Conservation (phyloP, 2,888 invertebrate genomes). For the Cerceris rybyensis region DNA sequence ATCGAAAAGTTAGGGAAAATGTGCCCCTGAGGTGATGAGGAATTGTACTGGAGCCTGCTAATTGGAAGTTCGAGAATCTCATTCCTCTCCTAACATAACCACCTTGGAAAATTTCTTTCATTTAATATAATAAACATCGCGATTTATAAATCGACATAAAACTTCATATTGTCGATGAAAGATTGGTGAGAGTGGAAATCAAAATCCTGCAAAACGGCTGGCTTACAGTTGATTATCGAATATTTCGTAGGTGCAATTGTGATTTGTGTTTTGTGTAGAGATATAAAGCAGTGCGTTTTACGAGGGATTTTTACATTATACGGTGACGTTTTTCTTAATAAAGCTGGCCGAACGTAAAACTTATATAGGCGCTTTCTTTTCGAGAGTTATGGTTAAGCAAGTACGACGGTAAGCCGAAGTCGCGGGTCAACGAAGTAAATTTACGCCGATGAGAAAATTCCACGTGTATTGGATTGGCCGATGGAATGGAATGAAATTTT, state of each 20-base stretch:
- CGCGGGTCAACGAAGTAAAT: slow-evolving; percentile 60
- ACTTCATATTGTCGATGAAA: too few relatives aligned
- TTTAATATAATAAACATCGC: not conserved
- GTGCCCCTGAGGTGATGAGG: too few relatives aligned
- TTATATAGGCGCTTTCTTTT: slow-evolving; percentile 43
- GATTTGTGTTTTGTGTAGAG: slow-evolving; percentile 4
- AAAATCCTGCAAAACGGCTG: too few relatives aligned
- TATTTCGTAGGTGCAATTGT: not conserved
- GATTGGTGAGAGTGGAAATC: too few relatives aligned
- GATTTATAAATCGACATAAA: not conserved
- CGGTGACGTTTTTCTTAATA: slow-evolving; percentile 55
- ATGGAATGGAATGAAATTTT: slow-evolving; percentile 59
- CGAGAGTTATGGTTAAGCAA: slow-evolving; percentile 55
- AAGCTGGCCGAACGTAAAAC: slow-evolving; percentile 40
- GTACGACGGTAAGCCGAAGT: slow-evolving; percentile 26
- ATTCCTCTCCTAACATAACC: too few relatives aligned
- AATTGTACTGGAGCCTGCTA: too few relatives aligned
- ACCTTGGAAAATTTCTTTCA: not conserved
- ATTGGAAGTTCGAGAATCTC: too few relatives aligned
- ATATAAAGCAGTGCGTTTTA: slow-evolving; percentile 20
- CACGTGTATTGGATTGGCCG: slow-evolving; percentile 53
- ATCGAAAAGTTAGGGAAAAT: too few relatives aligned
- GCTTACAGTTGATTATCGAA: too few relatives aligned
- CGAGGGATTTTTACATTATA: slow-evolving; percentile 36
- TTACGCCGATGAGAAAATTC: slow-evolving; percentile 69